A percentile compares a stretch with the other conserved stretches of the same genome.
These are phyloP conservation scores for Chromis chromis DNA, from an alignment of 2,797 vertebrate genomes.

Conservation along the genomic window DNA sequence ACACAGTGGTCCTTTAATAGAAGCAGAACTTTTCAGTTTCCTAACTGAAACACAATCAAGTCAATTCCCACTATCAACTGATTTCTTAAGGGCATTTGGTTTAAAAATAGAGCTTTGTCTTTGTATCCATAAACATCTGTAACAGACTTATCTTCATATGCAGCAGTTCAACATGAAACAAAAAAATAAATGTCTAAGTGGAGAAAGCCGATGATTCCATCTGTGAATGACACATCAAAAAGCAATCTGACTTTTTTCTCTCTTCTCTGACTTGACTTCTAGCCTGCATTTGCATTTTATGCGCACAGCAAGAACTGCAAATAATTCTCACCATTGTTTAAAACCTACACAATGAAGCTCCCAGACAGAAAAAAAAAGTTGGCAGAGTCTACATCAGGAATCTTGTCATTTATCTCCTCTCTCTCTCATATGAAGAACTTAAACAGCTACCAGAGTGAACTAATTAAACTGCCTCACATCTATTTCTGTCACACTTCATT, in stretches of 20 bases:
- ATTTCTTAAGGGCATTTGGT: too few species aligned
- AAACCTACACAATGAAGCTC: slow-evolving; percentile 5
- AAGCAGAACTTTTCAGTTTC: background rate
- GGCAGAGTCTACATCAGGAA: background rate
- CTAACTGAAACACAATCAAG: too few species aligned
- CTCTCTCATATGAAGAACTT: background rate
- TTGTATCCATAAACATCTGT: too few species aligned
- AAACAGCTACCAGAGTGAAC: background rate
- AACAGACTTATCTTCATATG: background rate
- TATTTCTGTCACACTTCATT: background rate
- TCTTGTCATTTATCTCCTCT: background rate
- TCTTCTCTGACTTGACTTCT: background rate
- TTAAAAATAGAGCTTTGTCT: too few species aligned
- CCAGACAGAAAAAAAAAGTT: background rate
- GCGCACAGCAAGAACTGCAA: background rate
- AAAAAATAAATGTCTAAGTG: too few species aligned
- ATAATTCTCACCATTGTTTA: slow-evolving; percentile 1
- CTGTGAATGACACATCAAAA: background rate
- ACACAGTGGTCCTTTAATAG: background rate
- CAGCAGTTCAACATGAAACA: background rate
- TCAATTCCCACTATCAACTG: too few species aligned
- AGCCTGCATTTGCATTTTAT: slow-evolving; percentile 11
- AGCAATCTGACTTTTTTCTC: background rate
- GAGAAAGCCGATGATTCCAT: background rate
- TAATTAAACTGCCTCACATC: background rate